These are phyloP conservation scores for Ammodramus savannarum DNA, from an alignment of 2,113 vertebrate genomes.

Conservation along the genomic window DNA sequence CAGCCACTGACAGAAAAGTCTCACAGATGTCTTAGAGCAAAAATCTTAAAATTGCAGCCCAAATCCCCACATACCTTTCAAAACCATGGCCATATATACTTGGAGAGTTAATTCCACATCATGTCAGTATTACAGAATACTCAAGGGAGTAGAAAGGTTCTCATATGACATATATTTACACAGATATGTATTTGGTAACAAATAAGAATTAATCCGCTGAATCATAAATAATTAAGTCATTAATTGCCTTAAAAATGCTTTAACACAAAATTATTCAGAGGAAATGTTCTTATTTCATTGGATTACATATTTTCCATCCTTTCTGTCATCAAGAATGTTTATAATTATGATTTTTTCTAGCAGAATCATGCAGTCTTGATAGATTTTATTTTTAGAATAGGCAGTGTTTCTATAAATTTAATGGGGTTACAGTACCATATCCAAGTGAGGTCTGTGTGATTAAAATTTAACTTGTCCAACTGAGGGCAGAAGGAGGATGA, in stretches of 20 bases:
- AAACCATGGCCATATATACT: background rate
- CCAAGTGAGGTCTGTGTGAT: background rate
- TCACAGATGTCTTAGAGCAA: conserved; percentile 18
- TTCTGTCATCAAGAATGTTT: background rate
- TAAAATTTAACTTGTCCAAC: background rate
- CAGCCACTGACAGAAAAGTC: background rate
- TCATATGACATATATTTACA: background rate
- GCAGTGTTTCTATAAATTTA: background rate
- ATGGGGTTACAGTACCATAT: background rate
- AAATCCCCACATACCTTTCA: background rate
- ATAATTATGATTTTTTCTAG: background rate
- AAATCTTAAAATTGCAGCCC: background rate
- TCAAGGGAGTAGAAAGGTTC: background rate
- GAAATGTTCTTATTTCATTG: background rate
- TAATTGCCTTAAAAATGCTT: background rate
- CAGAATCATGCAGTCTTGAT: background rate
- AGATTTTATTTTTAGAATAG: background rate
- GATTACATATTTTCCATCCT: background rate
- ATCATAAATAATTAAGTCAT: background rate
- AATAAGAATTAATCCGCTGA: background rate
- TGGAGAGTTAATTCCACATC: background rate
- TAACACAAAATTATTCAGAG: background rate
- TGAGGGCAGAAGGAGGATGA: background rate
- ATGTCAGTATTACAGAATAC: background rate
- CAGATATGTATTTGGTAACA: background rate